These are phyloP conservation scores for Orthonyx spaldingii DNA, from an alignment of 2,113 vertebrate species.

Conservation along the genomic window DNA sequence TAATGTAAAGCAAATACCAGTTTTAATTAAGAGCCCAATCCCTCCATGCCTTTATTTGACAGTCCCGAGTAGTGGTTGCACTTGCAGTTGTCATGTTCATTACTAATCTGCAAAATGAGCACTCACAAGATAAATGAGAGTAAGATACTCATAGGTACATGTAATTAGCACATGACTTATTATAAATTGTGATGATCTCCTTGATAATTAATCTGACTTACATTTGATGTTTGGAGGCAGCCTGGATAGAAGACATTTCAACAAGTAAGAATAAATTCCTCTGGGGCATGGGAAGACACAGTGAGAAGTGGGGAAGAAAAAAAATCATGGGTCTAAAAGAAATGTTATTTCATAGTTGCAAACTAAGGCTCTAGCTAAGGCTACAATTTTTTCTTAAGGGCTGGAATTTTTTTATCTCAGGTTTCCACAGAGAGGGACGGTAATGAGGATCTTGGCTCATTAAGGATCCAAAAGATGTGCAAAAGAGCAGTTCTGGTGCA, in stretches of 20 bases:
- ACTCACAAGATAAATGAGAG: slow-evolving; percentile 25
- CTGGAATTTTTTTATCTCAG: background rate
- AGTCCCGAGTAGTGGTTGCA: background rate
- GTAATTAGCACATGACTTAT: slow-evolving; percentile 33
- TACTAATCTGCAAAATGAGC: slow-evolving; percentile 33
- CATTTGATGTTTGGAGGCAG: background rate
- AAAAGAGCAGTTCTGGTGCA: background rate
- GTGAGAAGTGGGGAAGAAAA: background rate
- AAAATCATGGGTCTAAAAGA: background rate
- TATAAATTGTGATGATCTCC: slow-evolving; percentile 22
- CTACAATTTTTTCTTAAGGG: background rate
- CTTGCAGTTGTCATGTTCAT: slow-evolving; percentile 28
- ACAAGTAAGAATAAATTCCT: background rate
- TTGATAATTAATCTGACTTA: slow-evolving; percentile 37
- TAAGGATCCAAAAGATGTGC: background rate
- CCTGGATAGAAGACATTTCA: background rate
- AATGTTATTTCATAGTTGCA: background rate
- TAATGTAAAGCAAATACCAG: slow-evolving; percentile 1
- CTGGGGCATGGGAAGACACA: background rate
- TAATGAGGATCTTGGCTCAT: background rate
- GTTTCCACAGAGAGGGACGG: background rate
- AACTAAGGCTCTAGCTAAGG: background rate
- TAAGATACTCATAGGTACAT: slow-evolving; percentile 14
- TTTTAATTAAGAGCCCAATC: slow-evolving; percentile 50
- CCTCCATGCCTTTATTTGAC: slow-evolving; percentile 10